Base-by-base conservation (phyloP, 2,113 vertebrate genomes). In the Poeciliopsis turrubarensis region DNA sequence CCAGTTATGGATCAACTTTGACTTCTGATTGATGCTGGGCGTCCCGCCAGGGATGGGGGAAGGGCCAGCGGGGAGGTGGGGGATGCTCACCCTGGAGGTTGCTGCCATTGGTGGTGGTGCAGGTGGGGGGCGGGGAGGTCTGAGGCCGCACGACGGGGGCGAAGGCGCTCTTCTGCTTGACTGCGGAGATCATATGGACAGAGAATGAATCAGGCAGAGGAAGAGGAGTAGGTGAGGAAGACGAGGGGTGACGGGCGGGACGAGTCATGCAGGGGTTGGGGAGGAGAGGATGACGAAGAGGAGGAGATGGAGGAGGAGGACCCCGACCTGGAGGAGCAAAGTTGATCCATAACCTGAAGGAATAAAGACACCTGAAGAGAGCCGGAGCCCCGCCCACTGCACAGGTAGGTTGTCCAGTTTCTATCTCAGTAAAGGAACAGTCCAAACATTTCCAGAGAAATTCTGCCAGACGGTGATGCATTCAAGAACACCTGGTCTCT, bases 161-260 rank as follows among this genome's bases (percentile, higher is more conserved):
- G 68, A 98, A 98, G 95, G 97, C 97, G 95, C 97, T 99, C 90
- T 98, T 99, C 96, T 98, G 97, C 95, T 99, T 99, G 92, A 99
- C 97, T 72, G 96, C 96, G 84, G 96, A 98, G 95, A 98, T 96
- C 96, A 98, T 97, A 92, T 96, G 96, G 94, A 97, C 95, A 81
- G 96, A 98, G 96, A 99, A 97, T 95, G 97, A 98, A 95, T 95
- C 96, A 94, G 95, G 80, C 72, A 86, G 84, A 85, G 81, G 82
- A 70, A 74, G 85, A 89, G 78, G 82, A 79, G 65, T 80, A 72
- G 73, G 80, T 71, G 78, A 64, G 67, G 77, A 70, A 44, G 67
- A 57, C 8, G 68, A 70, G 30, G 70, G 74, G 71, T 57, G 75
- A 85, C 79, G 73, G 85, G 77, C 87, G 87, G 82, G 77, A 89